Base-by-base conservation (phyloP, 2,797 vertebrate species). In the Brotula barbata region DNA sequence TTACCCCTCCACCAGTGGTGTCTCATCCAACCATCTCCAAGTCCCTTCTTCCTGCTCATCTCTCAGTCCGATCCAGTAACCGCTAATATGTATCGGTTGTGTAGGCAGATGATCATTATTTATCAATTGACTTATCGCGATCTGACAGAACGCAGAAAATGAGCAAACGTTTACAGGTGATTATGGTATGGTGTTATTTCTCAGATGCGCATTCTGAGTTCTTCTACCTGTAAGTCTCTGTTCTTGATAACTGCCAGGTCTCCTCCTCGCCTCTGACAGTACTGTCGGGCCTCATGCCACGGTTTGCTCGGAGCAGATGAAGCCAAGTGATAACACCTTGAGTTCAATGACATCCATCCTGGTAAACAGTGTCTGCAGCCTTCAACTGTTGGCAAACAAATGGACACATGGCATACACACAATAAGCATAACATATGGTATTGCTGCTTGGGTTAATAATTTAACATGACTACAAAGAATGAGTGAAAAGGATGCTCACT, bases 21-120 rank as follows among this genome's bases (percentile, higher is more conserved):
- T 81, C 54, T 82, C 77, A 69, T 91, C 76, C 54, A 80, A 19
- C 91, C 91, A 91, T 58, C 45, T 90, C 91, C 91, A 92, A 4
- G 0, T 43, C 4, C 82, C 86, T 43, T 91, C 90, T 6, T 74
- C 64, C 0, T 85, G 76, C 43, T 64, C 54, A 40, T 92, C 89
- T 46, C 15, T 86, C 52, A 90, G 50, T 20, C 88, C 90, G 0
- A 91, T 86, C 87, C 88, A 89, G 71, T 67, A 86, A 48, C 85
- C 89, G 22, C 1, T 78, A 0, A 20, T 5, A 7, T 0, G 0
- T 0, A 58, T 11, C 0, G 2, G 0, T 58, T 25, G 44, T 0
- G 3, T 9, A 4, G 13, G 0, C 6, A 68, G 55, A 2, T 34
- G n/a, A 48, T 75, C 39, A 9, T 7, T 44, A 15, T 42, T 68